Percentiles rank a stretch among this genome's conserved stretches.
These are phyloP conservation scores for Drosophila mulleri DNA, from an alignment of 2,888 invertebrate species.

Conservation along the genomic window DNA sequence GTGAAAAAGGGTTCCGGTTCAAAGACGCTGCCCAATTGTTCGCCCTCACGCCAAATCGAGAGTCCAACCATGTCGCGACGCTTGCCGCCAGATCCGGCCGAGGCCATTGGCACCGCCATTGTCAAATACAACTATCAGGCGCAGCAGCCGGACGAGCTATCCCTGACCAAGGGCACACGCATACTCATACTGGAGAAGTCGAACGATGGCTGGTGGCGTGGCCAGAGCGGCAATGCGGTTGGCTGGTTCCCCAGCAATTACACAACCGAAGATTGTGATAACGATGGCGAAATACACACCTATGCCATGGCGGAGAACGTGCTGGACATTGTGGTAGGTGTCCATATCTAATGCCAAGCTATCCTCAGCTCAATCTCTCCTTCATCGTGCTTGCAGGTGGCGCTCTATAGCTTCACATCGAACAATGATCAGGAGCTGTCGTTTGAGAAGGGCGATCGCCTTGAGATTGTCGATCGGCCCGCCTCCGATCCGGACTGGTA, in stretches of 20 bases:
- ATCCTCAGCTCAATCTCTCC: fast-evolving
- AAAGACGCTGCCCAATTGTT: constrained; percentile 93
- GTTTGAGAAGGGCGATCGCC: constrained; percentile 97
- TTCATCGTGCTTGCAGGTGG: constrained; percentile 86
- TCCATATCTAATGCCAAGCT: not conserved
- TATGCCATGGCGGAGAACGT: constrained; percentile 98
- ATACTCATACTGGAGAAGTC: constrained; percentile 98
- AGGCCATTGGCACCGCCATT: constrained; percentile 94
- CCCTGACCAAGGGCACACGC: constrained; percentile 96
- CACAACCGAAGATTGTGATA: constrained; percentile 95
- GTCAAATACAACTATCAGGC: constrained; percentile 98
- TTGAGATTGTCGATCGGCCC: constrained; percentile 98
- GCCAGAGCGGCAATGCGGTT: constrained; percentile 89
- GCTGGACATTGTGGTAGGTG: constrained; percentile 94
- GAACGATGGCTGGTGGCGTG: constrained; percentile 99
- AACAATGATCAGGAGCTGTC: constrained; percentile 98
- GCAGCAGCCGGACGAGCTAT: constrained; percentile 97
- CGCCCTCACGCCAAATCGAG: constrained; percentile 92
- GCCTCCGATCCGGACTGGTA: constrained; percentile 99
- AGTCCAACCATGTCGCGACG: constrained; percentile 91
- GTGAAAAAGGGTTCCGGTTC: constrained; percentile 93
- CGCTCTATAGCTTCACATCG: constrained; percentile 96
- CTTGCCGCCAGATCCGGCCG: constrained; percentile 92
- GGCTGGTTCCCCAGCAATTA: constrained; percentile 99
- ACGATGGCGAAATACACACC: constrained; percentile 94